These are phyloP conservation scores for Cacajao melanocephalus DNA, from an alignment of 2,797 vertebrate species.

Conservation along the genomic window DNA sequence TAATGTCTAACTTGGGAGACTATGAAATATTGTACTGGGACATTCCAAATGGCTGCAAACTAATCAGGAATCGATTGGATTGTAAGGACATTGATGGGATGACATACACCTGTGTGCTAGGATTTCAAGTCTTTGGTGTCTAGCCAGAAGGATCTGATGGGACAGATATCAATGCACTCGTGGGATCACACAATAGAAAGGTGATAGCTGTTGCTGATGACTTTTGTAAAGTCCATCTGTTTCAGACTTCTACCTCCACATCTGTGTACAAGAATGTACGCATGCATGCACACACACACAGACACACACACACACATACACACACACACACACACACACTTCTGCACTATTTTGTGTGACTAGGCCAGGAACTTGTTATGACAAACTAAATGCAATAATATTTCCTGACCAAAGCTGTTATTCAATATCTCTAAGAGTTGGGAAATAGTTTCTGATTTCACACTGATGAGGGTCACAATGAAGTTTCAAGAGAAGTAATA, in stretches of 20 bases:
- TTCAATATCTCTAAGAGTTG: too few species aligned
- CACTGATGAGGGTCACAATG: too few species aligned
- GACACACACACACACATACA: too few species aligned
- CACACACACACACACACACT: too few species aligned
- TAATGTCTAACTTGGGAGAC: conserved; percentile 99
- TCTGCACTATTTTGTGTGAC: too few species aligned
- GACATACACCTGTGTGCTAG: conserved; percentile 96
- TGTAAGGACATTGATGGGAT: conserved; percentile 98
- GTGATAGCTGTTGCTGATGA: conserved; percentile 97
- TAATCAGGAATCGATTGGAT: conserved; percentile 96
- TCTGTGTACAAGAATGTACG: too few species aligned
- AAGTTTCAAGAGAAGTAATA: too few species aligned
- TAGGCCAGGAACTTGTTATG: too few species aligned
- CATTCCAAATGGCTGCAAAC: conserved; percentile 94
- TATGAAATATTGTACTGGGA: conserved; percentile 99
- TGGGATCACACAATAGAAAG: conserved; percentile 94
- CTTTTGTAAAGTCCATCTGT: conserved; percentile 98
- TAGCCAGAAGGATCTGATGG: conserved; percentile 99
- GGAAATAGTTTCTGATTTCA: too few species aligned
- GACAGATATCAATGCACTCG: conserved; percentile 97
- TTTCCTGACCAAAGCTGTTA: too few species aligned
- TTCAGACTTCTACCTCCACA: conserved; percentile 79
- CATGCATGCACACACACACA: too few species aligned
- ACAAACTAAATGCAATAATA: too few species aligned
- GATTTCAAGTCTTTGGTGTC: conserved; percentile 98